A percentile compares a stretch with the other conserved stretches of the same genome.
Evolutionary conservation across 2,797 vertebrate genomes (phyloP).

Genomic region (Syngnathus rostellatus): DNA sequence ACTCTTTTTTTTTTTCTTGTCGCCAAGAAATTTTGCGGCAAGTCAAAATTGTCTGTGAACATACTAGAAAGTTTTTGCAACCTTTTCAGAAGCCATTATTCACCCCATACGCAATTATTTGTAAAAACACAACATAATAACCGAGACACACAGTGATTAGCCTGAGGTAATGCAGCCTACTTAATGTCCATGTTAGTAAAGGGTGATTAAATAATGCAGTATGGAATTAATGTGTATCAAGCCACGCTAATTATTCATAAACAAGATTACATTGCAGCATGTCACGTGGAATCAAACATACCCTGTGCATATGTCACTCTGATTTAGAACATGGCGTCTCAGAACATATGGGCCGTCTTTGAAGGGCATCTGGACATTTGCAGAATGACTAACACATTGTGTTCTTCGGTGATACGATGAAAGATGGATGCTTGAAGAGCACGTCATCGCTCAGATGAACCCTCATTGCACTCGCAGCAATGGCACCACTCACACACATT

Average conservation of each 20-base stretch:
- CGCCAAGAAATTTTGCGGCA: too few relatives aligned
- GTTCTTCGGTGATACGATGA: neutral
- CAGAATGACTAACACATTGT: conserved; percentile 25
- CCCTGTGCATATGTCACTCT: conserved; percentile 16
- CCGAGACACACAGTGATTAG: too few relatives aligned
- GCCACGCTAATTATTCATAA: neutral
- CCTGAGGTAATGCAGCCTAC: neutral
- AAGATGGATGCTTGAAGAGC: conserved; percentile 14
- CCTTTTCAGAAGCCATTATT: too few relatives aligned
- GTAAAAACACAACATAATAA: too few relatives aligned
- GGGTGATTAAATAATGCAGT: neutral
- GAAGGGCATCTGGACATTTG: conserved; percentile 21
- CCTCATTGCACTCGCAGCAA: conserved; percentile 14
- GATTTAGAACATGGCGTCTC: conserved; percentile 13
- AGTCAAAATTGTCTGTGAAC: too few relatives aligned
- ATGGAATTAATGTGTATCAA: neutral
- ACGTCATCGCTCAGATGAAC: conserved; percentile 15
- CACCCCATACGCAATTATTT: too few relatives aligned
- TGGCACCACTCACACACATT: neutral
- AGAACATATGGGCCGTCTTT: conserved; percentile 19
- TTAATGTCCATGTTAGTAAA: neutral
- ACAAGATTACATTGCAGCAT: conserved; percentile 4
- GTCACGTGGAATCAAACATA: conserved; percentile 11
- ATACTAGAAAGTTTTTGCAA: too few relatives aligned
- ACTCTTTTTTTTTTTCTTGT: too few relatives aligned